Conservation (phyloP, 1,140 invertebrate species). For the Panonychus citri region DNA sequence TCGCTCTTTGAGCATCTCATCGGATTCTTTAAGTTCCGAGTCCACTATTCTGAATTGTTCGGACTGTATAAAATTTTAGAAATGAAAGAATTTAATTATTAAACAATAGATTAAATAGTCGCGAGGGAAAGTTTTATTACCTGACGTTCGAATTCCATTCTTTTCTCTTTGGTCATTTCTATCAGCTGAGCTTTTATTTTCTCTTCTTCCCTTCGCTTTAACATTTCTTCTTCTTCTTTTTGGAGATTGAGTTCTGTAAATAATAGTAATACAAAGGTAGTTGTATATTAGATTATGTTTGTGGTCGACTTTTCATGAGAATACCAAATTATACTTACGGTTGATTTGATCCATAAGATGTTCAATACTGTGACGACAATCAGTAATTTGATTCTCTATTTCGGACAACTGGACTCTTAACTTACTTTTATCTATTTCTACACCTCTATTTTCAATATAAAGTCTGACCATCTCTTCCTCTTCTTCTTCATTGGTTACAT, state of each 20-base stretch:
- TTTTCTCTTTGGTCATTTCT: neutral
- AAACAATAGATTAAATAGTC: too few relatives aligned
- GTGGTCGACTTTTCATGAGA: too few relatives aligned
- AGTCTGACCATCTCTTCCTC: neutral
- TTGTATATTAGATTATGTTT: too few relatives aligned
- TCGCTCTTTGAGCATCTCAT: neutral
- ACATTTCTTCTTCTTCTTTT: neutral
- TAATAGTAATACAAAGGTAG: too few relatives aligned
- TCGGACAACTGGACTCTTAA: slow-evolving; percentile 36
- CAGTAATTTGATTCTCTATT: slow-evolving; percentile 60
- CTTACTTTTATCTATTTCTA: slow-evolving; percentile 7
- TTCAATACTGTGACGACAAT: slow-evolving; percentile 60
- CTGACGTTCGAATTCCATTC: neutral
- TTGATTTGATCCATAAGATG: slow-evolving; percentile 17
- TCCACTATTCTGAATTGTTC: neutral
- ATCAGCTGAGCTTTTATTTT: neutral
- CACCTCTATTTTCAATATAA: neutral
- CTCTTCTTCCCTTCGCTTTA: neutral
- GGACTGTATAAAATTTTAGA: neutral
- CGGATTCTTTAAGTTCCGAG: neutral
- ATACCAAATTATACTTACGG: slow-evolving; percentile 13
- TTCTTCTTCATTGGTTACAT: neutral
- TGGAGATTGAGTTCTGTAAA: neutral
- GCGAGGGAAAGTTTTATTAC: neutral
- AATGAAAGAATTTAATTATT: too few relatives aligned